These are phyloP conservation scores for Penaeus monodon DNA, from an alignment of 2,888 invertebrate genomes.

Conservation along the genomic window DNA sequence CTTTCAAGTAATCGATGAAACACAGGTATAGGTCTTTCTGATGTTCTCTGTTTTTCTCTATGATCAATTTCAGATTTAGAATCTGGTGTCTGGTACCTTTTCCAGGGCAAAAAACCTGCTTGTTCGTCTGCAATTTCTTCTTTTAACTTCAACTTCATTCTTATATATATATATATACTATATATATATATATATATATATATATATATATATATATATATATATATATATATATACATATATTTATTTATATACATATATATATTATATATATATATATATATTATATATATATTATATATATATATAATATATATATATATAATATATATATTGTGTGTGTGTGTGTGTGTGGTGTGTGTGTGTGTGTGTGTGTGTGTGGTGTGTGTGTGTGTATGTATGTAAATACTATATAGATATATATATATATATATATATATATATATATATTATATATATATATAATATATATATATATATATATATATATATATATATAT, in stretches of 20 bases:
- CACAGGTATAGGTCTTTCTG: too few species aligned
- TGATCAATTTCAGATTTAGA: too few species aligned
- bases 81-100: too few species aligned
- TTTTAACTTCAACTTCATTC: too few species aligned
- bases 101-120: too few species aligned
- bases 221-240: not conserved
- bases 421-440: too few species aligned
- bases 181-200: conserved; percentile 4
- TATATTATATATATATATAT: conserved; percentile 11
- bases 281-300: conserved; percentile 10
- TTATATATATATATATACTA: conserved; percentile 29
- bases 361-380: not conserved
- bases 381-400: not conserved
- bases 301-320: not conserved
- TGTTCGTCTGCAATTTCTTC: too few species aligned
- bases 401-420: too few species aligned
- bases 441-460: not conserved
- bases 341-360: too few species aligned
- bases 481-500: conserved; percentile 7
- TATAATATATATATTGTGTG: not conserved
- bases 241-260: conserved; percentile 16
- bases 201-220: conserved; percentile 13
- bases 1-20: too few species aligned
- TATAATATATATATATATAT: conserved; percentile 16
- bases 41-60: too few species aligned